phyloP scores from a whole-genome alignment of 2,113 vertebrate species.

The Accipiter cooperii region DNA sequence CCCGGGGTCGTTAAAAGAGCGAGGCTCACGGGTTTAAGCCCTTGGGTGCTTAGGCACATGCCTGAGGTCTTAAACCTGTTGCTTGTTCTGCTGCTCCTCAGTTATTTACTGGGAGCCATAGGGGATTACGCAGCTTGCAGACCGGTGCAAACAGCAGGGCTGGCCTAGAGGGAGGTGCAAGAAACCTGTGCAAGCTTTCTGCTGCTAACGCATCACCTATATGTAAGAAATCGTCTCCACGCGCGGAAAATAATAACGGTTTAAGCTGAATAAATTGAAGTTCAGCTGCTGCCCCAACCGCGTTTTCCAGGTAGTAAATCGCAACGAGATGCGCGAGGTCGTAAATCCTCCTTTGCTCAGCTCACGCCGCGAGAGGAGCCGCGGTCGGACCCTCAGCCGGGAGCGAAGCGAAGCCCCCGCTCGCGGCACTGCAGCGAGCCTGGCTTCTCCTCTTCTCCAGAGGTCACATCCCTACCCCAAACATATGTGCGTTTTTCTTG shows the following conservation, averaged over 20 bases:
- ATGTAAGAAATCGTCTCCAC: background rate
- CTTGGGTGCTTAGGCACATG: rapidly evolving
- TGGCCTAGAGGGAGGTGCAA: background rate
- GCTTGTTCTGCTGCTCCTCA: background rate
- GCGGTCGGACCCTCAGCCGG: background rate
- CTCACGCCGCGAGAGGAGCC: background rate
- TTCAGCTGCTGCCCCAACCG: background rate
- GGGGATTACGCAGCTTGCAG: background rate
- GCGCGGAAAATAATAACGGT: background rate
- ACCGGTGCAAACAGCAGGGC: background rate
- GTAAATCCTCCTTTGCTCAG: background rate
- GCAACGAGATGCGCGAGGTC: rapidly evolving
- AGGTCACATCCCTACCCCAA: background rate
- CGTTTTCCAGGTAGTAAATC: background rate
- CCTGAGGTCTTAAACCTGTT: background rate
- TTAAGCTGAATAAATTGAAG: background rate
- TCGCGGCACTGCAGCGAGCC: background rate
- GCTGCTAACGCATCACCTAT: background rate
- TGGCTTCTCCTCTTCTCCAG: background rate
- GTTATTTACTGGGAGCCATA: background rate
- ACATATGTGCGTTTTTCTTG: background rate
- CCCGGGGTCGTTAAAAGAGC: rapidly evolving
- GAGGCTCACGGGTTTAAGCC: background rate
- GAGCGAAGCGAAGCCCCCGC: background rate
- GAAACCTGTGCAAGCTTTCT: background rate